phyloP scores from a whole-genome alignment of 2,888 invertebrate species.

The Sphinx pinastri region DNA sequence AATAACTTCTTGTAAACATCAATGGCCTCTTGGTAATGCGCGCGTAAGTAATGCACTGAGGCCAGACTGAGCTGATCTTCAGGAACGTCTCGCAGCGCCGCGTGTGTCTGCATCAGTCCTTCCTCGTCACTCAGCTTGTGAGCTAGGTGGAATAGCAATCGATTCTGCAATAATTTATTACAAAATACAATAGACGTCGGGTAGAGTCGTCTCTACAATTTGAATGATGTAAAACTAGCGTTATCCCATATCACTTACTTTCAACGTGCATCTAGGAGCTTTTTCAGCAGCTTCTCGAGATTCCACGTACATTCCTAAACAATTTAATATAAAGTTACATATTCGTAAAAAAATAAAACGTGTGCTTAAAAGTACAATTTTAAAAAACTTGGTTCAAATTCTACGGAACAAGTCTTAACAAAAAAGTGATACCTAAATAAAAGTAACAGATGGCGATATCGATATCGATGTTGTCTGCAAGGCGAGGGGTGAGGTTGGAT shows the following conservation, averaged over 20 bases:
- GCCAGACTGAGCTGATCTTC: constrained; percentile 98
- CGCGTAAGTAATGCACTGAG: constrained; percentile 97
- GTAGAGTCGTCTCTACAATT: neutral
- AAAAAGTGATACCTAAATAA: constrained; percentile 87
- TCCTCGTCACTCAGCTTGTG: constrained; percentile 96
- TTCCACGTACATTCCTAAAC: constrained; percentile 85
- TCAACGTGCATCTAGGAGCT: constrained; percentile 86
- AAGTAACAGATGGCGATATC: constrained; percentile 98
- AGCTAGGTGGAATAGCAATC: constrained; percentile 95
- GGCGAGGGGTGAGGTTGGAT: constrained; percentile 74
- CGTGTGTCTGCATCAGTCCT: constrained; percentile 91
- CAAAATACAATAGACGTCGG: neutral
- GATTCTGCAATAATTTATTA: constrained; percentile 78
- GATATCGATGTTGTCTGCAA: constrained; percentile 86
- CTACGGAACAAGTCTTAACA: neutral
- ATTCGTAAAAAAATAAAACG: neutral
- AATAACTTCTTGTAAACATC: constrained; percentile 98
- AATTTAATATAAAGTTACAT: constrained; percentile 7
- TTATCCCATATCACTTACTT: constrained; percentile 54
- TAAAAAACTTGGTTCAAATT: no score
- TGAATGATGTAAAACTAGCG: no score
- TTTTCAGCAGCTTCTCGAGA: constrained; percentile 86
- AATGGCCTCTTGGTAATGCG: constrained; percentile 99
- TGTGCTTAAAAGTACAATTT: neutral
- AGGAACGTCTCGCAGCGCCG: constrained; percentile 92